A percentile compares a stretch with the other conserved stretches of the same genome.
Evolutionary conservation across 2,113 vertebrate genomes (phyloP).

Genomic region (Tretioscincus oriximinensis): DNA sequence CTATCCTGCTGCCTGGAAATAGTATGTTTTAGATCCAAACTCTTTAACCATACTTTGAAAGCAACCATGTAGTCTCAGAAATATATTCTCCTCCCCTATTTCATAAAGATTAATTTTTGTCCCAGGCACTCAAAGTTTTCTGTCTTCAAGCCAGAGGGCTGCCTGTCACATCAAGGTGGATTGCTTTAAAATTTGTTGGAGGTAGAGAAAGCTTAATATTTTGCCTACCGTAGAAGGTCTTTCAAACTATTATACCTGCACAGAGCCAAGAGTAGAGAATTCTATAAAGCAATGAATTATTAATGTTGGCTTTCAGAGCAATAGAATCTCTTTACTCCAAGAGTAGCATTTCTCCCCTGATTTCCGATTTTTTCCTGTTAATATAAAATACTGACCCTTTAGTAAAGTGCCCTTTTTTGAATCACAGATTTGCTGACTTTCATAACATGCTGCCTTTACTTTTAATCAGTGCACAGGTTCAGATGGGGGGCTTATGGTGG

Average conservation of each 20-base stretch:
- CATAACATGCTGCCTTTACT: conserved; percentile 64
- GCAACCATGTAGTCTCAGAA: neutral
- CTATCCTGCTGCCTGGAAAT: neutral
- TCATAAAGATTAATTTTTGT: conserved; percentile 41
- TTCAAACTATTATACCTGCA: conserved; percentile 62
- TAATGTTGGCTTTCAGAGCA: conserved; percentile 68
- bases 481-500: conserved; percentile 52
- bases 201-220: conserved; percentile 44
- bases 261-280: conserved; percentile 58
- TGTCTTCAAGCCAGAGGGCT: conserved; percentile 38
- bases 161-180: conserved; percentile 47
- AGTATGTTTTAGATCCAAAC: conserved; percentile 7
- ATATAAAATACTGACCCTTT: conserved; percentile 73
- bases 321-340: conserved; percentile 61
- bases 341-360: conserved; percentile 59
- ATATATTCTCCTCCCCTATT: neutral
- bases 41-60: conserved; percentile 10
- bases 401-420: conserved; percentile 70
- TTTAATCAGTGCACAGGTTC: conserved; percentile 66
- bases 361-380: conserved; percentile 66
- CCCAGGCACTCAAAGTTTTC: conserved; percentile 45
- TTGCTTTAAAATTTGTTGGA: conserved; percentile 58
- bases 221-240: conserved; percentile 38
- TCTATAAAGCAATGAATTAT: conserved; percentile 75
- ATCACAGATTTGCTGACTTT: conserved; percentile 74